Evolutionary conservation across 2,888 invertebrate genomes (phyloP).

Genomic region (Charanyca ferruginea): DNA sequence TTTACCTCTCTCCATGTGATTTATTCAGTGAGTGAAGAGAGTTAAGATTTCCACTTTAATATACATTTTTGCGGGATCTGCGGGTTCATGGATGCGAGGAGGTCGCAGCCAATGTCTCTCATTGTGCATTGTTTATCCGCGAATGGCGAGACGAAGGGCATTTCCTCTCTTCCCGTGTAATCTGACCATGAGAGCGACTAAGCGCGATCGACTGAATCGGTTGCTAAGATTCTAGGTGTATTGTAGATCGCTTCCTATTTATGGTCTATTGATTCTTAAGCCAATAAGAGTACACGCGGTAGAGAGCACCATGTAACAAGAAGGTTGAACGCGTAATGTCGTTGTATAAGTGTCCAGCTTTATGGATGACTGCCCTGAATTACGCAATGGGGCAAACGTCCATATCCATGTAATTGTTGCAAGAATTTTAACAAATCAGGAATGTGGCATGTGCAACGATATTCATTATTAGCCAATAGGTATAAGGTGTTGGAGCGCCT

Average conservation of each 20-base stretch:
- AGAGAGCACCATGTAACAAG: constrained; percentile 54
- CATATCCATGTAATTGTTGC: constrained; percentile 36
- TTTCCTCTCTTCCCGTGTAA: constrained; percentile 82
- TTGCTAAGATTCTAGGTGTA: constrained; percentile 54
- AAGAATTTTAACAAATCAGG: constrained; percentile 50
- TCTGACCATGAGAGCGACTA: constrained; percentile 79
- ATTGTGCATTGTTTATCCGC: constrained; percentile 85
- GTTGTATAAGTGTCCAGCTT: constrained; percentile 59
- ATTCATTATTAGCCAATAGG: constrained; percentile 74
- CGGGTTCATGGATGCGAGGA: constrained; percentile 81
- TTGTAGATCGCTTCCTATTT: constrained; percentile 68
- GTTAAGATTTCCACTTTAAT: constrained; percentile 45
- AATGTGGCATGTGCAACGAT: constrained; percentile 55
- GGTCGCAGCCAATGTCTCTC: constrained; percentile 82
- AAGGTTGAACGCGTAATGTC: constrained; percentile 55
- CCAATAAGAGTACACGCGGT: constrained; percentile 46
- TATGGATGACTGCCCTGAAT: constrained; percentile 39
- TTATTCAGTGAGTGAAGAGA: constrained; percentile 44
- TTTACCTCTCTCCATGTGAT: constrained; percentile 64
- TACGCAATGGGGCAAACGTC: constrained; percentile 42
- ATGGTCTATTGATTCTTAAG: constrained; percentile 54
- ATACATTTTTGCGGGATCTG: constrained; percentile 45
- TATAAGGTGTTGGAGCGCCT: constrained; percentile 70
- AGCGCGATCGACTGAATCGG: constrained; percentile 71
- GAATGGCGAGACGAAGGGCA: constrained; percentile 84